Evolutionary conservation across 1,140 invertebrate genomes (phyloP).

Genomic region (Nephila pilipes): DNA sequence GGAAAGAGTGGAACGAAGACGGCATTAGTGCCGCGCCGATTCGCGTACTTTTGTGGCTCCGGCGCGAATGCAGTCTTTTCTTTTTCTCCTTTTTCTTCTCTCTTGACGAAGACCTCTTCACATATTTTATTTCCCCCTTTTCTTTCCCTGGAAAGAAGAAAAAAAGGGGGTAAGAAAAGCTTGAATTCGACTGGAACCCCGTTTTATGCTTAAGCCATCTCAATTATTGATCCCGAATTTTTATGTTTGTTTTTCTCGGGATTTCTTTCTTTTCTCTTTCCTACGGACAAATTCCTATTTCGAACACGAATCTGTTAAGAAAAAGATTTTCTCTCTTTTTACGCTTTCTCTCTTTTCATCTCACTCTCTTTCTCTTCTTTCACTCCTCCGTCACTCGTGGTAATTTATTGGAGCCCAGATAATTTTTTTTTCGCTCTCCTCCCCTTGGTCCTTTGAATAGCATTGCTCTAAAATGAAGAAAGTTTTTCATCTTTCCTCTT

Average conservation of each 20-base stretch:
- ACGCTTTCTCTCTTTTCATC: constrained; percentile 62
- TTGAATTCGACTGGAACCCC: constrained; percentile 64
- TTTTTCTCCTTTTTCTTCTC: not conserved
- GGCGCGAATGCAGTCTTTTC: not conserved
- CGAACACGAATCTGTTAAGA: constrained; percentile 57
- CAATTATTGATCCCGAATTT: constrained; percentile 75
- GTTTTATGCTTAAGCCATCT: constrained; percentile 70
- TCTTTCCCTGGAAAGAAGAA: constrained; percentile 1
- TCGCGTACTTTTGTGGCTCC: constrained; percentile 58
- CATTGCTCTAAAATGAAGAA: constrained; percentile 62
- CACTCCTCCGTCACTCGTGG: constrained; percentile 12
- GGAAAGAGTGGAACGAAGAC: constrained; percentile 37
- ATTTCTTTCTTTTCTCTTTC: constrained; percentile 38
- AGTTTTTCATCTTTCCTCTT: constrained; percentile 30
- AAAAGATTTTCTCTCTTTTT: constrained; percentile 39
- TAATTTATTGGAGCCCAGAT: constrained; percentile 61
- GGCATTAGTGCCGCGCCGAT: constrained; percentile 69
- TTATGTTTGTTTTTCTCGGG: constrained; percentile 65
- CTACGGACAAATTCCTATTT: constrained; percentile 57
- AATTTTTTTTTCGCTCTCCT: not conserved
- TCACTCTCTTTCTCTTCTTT: constrained; percentile 25
- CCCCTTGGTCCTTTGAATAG: not conserved
- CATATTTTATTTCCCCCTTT: constrained; percentile 62
- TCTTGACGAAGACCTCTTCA: constrained; percentile 64
- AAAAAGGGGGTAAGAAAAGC: constrained; percentile 21